These are phyloP conservation scores for Ferrisia virgata DNA, from an alignment of 2,888 invertebrate species.

Conservation along the genomic window DNA sequence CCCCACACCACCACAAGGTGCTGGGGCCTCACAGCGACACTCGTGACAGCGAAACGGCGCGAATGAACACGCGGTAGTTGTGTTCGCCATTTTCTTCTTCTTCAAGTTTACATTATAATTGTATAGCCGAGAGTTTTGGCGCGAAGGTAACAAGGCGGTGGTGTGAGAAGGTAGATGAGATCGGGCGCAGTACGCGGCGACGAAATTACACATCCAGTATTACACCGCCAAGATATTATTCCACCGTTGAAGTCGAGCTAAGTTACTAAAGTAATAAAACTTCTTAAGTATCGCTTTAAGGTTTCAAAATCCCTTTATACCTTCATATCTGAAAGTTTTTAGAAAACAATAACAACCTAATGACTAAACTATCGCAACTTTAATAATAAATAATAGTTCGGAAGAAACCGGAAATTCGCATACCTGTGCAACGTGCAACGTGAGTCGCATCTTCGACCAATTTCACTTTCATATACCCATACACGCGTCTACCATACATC, in stretches of 20 bases:
- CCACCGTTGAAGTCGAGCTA: not conserved
- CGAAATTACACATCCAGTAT: slow-evolving; percentile 11
- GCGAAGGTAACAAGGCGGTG: not conserved
- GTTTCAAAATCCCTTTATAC: slow-evolving; percentile 28
- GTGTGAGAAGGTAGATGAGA: not conserved
- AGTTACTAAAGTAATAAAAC: slow-evolving; percentile 28
- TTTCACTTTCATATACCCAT: not conserved
- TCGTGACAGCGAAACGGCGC: not conserved
- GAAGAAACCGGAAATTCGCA: slow-evolving; percentile 21
- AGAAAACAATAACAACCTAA: slow-evolving; percentile 30
- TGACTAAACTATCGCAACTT: slow-evolving; percentile 30
- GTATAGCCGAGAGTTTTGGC: not conserved
- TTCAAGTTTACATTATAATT: slow-evolving; percentile 11
- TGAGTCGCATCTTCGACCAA: not conserved
- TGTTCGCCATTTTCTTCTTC: not conserved
- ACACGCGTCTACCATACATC: too few relatives aligned
- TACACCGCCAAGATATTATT: slow-evolving; percentile 6
- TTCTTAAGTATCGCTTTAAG: slow-evolving; percentile 30
- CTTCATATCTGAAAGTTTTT: slow-evolving; percentile 25
- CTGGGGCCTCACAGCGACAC: not conserved
- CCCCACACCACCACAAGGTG: too few relatives aligned
- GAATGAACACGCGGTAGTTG: not conserved
- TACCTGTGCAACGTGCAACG: not conserved
- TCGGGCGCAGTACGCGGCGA: not conserved
- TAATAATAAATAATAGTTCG: slow-evolving; percentile 7